Evolutionary conservation across 1,140 invertebrate species (phyloP), one percentile per base, ranked within the genome.

Genomic region (Drosophila sproati): DNA sequence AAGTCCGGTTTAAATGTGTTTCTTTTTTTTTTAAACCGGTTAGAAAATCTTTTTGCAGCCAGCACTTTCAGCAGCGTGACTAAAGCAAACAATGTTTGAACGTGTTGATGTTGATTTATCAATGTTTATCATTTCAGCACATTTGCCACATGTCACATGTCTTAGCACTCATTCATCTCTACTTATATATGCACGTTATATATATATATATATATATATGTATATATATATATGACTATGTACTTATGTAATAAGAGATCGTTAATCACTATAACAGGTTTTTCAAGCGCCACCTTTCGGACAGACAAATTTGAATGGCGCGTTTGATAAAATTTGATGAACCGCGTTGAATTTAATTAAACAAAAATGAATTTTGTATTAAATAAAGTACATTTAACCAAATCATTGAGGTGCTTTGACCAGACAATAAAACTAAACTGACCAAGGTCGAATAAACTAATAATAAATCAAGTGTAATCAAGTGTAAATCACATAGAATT

Each of bases 21-120:
- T n/a, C n/a, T n/a, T 59, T 20, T 63, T 47, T 70, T 61, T 28
- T 32, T 78, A 79, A 88, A 88, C 83, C 83, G 83, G 83, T 88
- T 88, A 88, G 85, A 88, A 88, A 88, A 88, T 88, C 80, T 54
- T 77, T 75, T 54, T 60, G 37, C 57, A 56, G 43, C 56, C 48
- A 54, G 7, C n/a, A 34, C 2, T 45, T 64, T 72, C 72, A 83
- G 80, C 68, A 63, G 79, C 77, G 86, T 82, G 82, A 88, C 76
- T 82, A 69, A 79, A 73, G 77, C 78, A 82, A 88, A 87, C 72
- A 82, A 54, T 71, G 28, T 69, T 64, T 64, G 10, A 43, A 2
- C 39, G 43, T 56, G 57, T 41, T 37, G 34, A 47, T 61, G 12
- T 35, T 41, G 3, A 35, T 45, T 63, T 56, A 54, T 63, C 35